A percentile compares a stretch with the other conserved stretches of the same genome.
These are phyloP conservation scores for Oegoconia quadripuncta DNA, from an alignment of 2,888 invertebrate species.

Conservation along the genomic window DNA sequence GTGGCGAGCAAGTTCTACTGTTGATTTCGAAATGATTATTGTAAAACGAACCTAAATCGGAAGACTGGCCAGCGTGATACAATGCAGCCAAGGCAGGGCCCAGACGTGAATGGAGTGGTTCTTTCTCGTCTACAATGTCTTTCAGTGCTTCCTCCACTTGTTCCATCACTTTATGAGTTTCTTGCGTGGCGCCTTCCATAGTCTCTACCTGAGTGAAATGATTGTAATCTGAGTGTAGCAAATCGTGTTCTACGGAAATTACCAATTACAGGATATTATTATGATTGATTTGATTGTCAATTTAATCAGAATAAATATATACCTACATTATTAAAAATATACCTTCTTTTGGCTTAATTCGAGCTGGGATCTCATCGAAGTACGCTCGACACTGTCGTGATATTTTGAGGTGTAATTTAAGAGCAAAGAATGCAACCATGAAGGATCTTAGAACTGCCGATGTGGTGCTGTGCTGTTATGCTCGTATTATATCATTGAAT, in stretches of 20 bases:
- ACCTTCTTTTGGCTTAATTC: too few relatives aligned
- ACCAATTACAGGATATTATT: neutral
- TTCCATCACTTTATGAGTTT: conserved; percentile 38
- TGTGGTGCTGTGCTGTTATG: too few relatives aligned
- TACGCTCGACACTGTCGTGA: too few relatives aligned
- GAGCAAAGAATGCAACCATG: too few relatives aligned
- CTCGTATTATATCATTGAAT: too few relatives aligned
- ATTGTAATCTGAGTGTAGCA: neutral
- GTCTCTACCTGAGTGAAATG: conserved; percentile 37
- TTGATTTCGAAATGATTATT: too few relatives aligned
- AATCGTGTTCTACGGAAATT: neutral
- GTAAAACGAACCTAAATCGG: conserved; percentile 39
- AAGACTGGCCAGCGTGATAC: conserved; percentile 39
- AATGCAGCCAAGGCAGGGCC: conserved; percentile 58
- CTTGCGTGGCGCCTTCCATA: conserved; percentile 42
- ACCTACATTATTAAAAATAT: too few relatives aligned
- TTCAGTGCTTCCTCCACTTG: conserved; percentile 50
- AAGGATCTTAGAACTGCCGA: too few relatives aligned
- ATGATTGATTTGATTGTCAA: neutral
- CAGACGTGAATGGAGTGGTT: conserved; percentile 41
- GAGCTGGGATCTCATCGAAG: too few relatives aligned
- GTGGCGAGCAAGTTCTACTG: too few relatives aligned
- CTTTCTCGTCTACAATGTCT: conserved; percentile 34
- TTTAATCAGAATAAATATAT: too few relatives aligned
- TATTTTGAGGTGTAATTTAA: too few relatives aligned